Conservation (phyloP, 2,113 vertebrate species). For the Forbesichthys papilliferus region DNA sequence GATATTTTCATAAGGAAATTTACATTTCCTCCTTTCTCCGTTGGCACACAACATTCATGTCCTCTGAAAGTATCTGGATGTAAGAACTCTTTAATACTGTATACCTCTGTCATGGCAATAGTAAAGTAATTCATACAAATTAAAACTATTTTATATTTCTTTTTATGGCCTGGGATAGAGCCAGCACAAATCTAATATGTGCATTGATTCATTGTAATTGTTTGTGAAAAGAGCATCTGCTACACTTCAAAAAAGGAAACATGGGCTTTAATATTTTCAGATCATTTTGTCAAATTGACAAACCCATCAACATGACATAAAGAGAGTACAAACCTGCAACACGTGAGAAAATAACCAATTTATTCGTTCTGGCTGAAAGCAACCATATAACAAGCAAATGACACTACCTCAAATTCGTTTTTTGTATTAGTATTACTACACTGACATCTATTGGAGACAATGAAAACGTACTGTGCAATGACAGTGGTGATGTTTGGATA, state of each 20-base stretch:
- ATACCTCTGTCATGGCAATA: not conserved
- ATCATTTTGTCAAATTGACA: not conserved
- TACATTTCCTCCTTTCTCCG: conserved; percentile 63
- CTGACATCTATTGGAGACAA: conserved; percentile 57
- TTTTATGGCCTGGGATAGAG: not conserved
- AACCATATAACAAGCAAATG: not conserved
- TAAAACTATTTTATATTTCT: not conserved
- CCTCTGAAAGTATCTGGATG: conserved; percentile 20
- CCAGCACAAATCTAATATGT: not conserved
- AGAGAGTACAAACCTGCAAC: not conserved
- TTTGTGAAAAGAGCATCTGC: too few species aligned
- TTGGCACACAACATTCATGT: conserved; percentile 29
- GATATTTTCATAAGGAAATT: conserved; percentile 68
- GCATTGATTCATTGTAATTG: too few species aligned
- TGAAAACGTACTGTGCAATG: conserved; percentile 16
- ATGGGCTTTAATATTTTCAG: not conserved
- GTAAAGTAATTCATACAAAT: not conserved
- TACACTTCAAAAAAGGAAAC: not conserved
- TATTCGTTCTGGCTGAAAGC: not conserved
- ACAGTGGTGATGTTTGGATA: not conserved
- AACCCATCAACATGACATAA: not conserved
- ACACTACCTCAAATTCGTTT: not conserved
- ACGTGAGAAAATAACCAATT: not conserved
- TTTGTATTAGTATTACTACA: conserved; percentile 26
- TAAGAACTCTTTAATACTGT: conserved; percentile 1